Percentiles rank a stretch among this genome's conserved stretches.
Evolutionary conservation across 2,113 vertebrate species (phyloP).

Genomic region (Aegithalos caudatus): DNA sequence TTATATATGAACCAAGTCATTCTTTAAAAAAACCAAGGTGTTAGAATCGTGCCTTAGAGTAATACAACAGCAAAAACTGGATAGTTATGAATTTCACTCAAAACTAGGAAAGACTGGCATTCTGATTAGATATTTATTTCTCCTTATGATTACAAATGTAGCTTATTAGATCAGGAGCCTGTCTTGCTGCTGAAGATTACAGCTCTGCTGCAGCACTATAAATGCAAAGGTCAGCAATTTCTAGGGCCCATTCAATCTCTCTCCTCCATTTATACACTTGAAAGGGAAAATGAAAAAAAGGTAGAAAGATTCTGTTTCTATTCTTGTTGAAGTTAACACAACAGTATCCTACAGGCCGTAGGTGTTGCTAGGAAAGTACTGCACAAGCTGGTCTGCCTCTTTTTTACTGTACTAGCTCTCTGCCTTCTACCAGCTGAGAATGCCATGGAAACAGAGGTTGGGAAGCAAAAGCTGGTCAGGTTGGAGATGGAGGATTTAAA

Average conservation of each 20-base stretch:
- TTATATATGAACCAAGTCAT: not conserved
- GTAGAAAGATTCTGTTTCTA: constrained; percentile 30
- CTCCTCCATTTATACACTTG: not conserved
- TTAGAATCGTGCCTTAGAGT: not conserved
- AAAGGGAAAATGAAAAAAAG: constrained; percentile 22
- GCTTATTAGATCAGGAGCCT: not conserved
- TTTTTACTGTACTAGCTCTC: constrained; percentile 5
- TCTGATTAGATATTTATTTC: not conserved
- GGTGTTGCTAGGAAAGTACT: constrained; percentile 52
- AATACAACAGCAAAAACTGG: not conserved
- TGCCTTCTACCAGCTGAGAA: constrained; percentile 40
- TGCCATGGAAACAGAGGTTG: constrained; percentile 49
- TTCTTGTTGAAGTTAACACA: constrained; percentile 35
- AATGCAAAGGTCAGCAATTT: constrained; percentile 12
- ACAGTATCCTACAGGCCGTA: constrained; percentile 3
- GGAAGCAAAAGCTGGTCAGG: constrained; percentile 39
- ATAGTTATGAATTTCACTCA: not conserved
- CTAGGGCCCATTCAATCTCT: not conserved
- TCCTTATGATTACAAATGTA: not conserved
- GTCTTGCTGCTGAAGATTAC: not conserved
- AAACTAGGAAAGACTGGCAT: not conserved
- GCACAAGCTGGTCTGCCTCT: constrained; percentile 29
- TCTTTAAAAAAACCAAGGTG: not conserved
- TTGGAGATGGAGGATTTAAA: not conserved
- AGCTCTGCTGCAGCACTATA: not conserved